A percentile compares a stretch with the other conserved stretches of the same genome.
Conservation (phyloP, 1,140 invertebrate species). For the Psilanteris sp. region DNA sequence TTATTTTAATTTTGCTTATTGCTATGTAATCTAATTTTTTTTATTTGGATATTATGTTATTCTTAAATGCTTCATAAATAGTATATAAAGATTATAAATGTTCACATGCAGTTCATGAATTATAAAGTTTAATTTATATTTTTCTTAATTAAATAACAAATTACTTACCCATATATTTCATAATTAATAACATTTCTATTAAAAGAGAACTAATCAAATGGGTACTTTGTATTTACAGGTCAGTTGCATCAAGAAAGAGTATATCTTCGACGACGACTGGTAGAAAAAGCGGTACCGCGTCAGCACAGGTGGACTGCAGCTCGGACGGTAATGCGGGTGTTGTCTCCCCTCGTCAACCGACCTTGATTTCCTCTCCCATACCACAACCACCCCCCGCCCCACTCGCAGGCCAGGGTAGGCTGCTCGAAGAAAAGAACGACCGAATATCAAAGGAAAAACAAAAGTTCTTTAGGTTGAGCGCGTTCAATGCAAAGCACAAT, state of each 20-base stretch:
- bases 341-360: slow-evolving; percentile 80
- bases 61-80: no score
- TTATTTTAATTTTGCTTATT: no score
- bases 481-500: slow-evolving; percentile 83
- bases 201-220: no score
- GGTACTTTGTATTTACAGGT: slow-evolving; percentile 67
- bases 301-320: slow-evolving; percentile 80
- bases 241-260: slow-evolving; percentile 72
- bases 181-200: no score
- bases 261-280: slow-evolving; percentile 66
- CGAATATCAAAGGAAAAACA: slow-evolving; percentile 91
- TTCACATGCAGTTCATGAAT: no score
- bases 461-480: slow-evolving; percentile 89
- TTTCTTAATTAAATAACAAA: no score
- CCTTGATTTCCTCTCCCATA: slow-evolving; percentile 76
- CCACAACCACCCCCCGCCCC: slow-evolving; percentile 76
- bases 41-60: no score
- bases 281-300: slow-evolving; percentile 70
- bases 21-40: no score
- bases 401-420: slow-evolving; percentile 76
- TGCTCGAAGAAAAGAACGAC: slow-evolving; percentile 83
- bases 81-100: no score
- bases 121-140: no score
- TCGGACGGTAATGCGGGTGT: slow-evolving; percentile 83
- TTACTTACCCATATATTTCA: no score